These are phyloP conservation scores for Panorpa germanica DNA, from an alignment of 2,888 invertebrate genomes.

Conservation along the genomic window DNA sequence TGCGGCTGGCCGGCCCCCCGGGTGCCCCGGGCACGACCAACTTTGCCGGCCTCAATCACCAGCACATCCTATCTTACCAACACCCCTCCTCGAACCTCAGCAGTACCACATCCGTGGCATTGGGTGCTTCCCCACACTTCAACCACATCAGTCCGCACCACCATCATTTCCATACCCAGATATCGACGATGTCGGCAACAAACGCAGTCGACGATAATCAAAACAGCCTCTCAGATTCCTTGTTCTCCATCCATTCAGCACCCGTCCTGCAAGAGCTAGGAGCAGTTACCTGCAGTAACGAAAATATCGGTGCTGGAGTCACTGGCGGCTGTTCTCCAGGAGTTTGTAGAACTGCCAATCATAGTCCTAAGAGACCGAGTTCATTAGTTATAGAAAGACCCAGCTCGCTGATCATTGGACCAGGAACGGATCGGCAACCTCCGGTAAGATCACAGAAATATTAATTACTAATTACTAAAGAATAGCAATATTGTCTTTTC, in stretches of 20 bases:
- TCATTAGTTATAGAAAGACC: too few species aligned
- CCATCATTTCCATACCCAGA: conserved; percentile 10
- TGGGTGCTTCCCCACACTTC: conserved; percentile 14
- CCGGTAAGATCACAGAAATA: too few species aligned
- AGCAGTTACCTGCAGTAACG: conserved; percentile 17
- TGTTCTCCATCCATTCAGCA: conserved; percentile 49
- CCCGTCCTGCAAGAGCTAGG: conserved; percentile 31
- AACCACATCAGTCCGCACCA: conserved; percentile 16
- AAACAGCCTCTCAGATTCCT: conserved; percentile 29
- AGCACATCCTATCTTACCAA: conserved; percentile 22
- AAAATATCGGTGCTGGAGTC: too few species aligned
- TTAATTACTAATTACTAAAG: too few species aligned
- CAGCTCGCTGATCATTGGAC: too few species aligned
- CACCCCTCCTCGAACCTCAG: conserved; percentile 14
- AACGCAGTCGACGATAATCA: conserved; percentile 16
- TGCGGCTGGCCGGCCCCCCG: conserved; percentile 27
- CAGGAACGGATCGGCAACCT: too few species aligned
- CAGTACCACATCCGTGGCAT: not conserved
- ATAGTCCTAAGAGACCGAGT: too few species aligned
- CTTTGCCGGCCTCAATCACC: conserved; percentile 17
- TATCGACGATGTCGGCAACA: too few species aligned
- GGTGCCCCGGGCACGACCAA: conserved; percentile 20
- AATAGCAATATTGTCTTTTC: too few species aligned
- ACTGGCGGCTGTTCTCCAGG: too few species aligned
- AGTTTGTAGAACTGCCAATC: conserved; percentile 11